Evolutionary conservation across 2,888 invertebrate species (phyloP), one percentile per base, ranked within the genome.

Genomic region (Rapana venosa): DNA sequence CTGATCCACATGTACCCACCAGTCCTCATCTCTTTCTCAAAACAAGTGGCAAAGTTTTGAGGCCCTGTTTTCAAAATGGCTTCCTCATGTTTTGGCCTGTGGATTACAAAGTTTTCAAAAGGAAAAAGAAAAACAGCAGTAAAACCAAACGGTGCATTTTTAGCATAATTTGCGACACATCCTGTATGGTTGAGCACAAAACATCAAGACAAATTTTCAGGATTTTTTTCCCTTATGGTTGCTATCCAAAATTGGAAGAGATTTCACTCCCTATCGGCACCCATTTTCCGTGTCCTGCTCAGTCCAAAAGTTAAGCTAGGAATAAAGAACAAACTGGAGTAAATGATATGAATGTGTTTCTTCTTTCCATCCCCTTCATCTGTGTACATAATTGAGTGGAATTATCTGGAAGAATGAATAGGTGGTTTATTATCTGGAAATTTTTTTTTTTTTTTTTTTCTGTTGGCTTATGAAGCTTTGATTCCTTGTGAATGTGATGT

Each of bases 331-430:
- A 56, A 85, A 47, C 36, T 22, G 20, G 84, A 85, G 84, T 26
- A 85, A 58, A 58, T 58, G 56, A 79, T 58, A 36, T 83, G 81
- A 83, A 26, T 47, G 81, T 22, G 81, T 4, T 81, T 81, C 20
- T 70, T 87, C 87, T 35, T 74, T 74, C n/a, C 74, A 74, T 26
- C 87, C 22, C 47, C 74, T 47, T 35, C 74, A 36, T 66, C 47
- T 47, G 87, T 87, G 87, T 87, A 87, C 22, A 87, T 87, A 87
- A 20, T 20, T 70, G 87, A 36, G 70, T 70, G 70, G 36, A 47
- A 66, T n/a, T 87, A 87, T 15, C 56, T 87, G 87, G 35, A 87
- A 87, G 87, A 87, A 87, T 87, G 87, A 47, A 36, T 87, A 26
- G 77, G 32, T 32, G 26, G n/a, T 30, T 15, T 32, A 13, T 79